phyloP scores from a whole-genome alignment of 2,888 invertebrate genomes.

The Caenorhabditis sp. region DNA sequence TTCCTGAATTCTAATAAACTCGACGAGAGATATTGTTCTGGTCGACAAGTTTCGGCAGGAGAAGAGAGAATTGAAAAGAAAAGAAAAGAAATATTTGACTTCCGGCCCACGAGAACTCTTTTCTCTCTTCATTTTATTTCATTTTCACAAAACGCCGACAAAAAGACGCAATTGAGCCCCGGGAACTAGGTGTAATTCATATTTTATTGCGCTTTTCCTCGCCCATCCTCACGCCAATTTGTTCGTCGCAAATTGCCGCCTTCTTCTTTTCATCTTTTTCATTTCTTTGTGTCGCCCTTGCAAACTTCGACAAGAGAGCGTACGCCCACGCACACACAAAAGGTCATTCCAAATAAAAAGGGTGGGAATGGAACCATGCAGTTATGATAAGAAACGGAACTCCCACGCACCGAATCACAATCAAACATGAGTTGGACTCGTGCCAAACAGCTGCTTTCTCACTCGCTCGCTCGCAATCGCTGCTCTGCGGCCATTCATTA shows the following conservation, averaged over 20 bases:
- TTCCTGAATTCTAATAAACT: background rate
- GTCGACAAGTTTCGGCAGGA: background rate
- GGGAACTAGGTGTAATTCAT: conserved; percentile 52
- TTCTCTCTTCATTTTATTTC: conserved; percentile 3
- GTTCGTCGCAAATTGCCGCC: conserved; percentile 23
- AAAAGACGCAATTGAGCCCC: conserved; percentile 48
- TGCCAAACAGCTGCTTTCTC: conserved; percentile 53
- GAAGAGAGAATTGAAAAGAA: background rate
- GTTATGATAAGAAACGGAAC: conserved; percentile 39
- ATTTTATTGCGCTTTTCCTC: conserved; percentile 44
- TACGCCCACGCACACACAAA: background rate
- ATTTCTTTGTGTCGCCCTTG: background rate
- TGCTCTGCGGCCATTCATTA: conserved; percentile 46
- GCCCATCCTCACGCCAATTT: conserved; percentile 31
- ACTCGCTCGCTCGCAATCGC: conserved; percentile 1
- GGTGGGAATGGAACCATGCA: background rate
- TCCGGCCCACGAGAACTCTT: conserved; percentile 31
- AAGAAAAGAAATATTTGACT: conserved; percentile 5
- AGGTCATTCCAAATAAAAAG: conserved; percentile 5
- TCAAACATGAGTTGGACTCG: conserved; percentile 40
- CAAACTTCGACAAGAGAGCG: background rate
- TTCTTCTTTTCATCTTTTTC: conserved; percentile 1
- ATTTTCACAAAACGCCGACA: conserved; percentile 29
- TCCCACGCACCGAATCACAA: conserved; percentile 42
- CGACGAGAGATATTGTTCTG: background rate